phyloP scores from a whole-genome alignment of 2,888 invertebrate species.

The Ichneumon xanthorius region DNA sequence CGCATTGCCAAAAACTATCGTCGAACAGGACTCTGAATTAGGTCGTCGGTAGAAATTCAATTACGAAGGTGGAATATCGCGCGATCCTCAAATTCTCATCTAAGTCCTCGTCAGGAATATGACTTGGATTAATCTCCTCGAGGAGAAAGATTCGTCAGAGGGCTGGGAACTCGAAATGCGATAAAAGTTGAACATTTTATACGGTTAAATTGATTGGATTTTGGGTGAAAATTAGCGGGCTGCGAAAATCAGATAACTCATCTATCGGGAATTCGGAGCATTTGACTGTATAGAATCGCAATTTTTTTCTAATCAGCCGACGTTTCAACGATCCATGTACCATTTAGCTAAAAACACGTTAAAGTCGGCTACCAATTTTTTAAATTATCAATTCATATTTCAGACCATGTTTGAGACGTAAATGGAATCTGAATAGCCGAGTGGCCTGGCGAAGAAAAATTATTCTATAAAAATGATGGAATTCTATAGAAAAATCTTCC shows the following conservation, averaged over 20 bases:
- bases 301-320: no score
- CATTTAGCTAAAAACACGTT: no score
- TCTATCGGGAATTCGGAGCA: no score
- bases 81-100: neutral
- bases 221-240: no score
- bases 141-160: neutral
- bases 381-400: neutral
- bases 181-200: neutral
- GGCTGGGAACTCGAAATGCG: neutral
- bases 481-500: no score
- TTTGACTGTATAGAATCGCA: no score
- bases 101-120: neutral
- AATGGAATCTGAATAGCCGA: slow-evolving; percentile 5
- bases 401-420: neutral
- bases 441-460: neutral
- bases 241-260: no score
- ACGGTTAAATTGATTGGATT: neutral
- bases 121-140: neutral
- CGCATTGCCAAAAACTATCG: neutral
- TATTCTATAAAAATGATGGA: no score
- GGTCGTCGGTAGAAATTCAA: neutral
- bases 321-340: no score
- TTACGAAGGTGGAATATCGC: neutral
- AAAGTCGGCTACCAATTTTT: no score
- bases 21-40: neutral